A percentile compares a stretch with the other conserved stretches of the same genome.
These are phyloP conservation scores for Macrophya annulata DNA, from an alignment of 2,888 invertebrate genomes.

Conservation along the genomic window DNA sequence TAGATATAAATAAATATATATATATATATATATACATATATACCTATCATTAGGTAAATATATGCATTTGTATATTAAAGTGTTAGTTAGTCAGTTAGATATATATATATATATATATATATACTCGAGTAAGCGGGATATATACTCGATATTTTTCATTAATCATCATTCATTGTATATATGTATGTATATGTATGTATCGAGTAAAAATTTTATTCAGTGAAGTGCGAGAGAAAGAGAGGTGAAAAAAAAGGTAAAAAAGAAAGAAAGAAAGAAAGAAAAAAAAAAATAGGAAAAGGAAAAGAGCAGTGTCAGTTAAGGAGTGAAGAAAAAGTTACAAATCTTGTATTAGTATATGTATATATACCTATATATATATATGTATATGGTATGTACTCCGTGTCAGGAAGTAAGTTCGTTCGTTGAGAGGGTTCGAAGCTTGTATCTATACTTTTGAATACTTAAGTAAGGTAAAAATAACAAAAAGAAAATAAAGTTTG, in stretches of 20 bases:
- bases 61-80: not conserved
- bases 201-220: too few species aligned
- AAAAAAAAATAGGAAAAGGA: not conserved
- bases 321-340: not conserved
- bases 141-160: not conserved
- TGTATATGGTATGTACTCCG: not conserved
- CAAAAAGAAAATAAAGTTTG: not conserved
- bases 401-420: not conserved
- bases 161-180: not conserved
- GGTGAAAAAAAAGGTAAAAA: not conserved
- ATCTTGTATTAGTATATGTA: not conserved
- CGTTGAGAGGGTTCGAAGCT: not conserved
- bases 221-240: too few species aligned
- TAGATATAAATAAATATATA: too few species aligned
- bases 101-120: too few species aligned
- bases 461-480: not conserved
- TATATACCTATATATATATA: not conserved
- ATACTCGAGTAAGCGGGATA: not conserved
- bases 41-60: not conserved
- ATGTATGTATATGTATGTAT: too few species aligned
- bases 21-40: not conserved
- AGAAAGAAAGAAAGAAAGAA: not conserved
- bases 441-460: conserved; percentile 8
- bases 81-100: not conserved
- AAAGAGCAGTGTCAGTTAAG: not conserved